Percentiles rank a stretch among this genome's conserved stretches.
phyloP scores from a whole-genome alignment of 2,113 vertebrate species.

The Recurvirostra avosetta region DNA sequence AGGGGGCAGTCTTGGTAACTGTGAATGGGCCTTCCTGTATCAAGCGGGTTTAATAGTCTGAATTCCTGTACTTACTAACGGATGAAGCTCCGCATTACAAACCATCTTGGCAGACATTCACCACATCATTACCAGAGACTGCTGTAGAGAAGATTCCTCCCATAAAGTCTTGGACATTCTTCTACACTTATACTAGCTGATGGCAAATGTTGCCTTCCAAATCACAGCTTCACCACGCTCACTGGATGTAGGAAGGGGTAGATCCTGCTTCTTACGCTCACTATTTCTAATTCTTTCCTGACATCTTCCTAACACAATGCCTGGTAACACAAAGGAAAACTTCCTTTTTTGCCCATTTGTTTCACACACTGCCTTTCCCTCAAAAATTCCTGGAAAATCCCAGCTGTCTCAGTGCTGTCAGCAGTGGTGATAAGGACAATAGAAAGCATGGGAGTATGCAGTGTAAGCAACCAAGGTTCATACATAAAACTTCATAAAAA shows the following conservation, averaged over 20 bases:
- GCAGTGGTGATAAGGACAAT: neutral
- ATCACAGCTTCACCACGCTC: neutral
- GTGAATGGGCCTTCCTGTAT: neutral
- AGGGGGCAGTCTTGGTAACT: neutral
- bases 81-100: neutral
- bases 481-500: neutral
- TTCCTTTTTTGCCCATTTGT: neutral
- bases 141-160: neutral
- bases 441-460: neutral
- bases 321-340: neutral
- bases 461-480: neutral
- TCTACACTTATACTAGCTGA: neutral
- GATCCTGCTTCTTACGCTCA: neutral
- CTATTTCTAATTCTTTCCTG: neutral
- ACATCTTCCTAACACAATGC: neutral
- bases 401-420: neutral
- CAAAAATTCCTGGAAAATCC: neutral
- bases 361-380: neutral
- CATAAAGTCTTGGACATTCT: neutral
- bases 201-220: neutral
- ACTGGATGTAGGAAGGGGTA: neutral
- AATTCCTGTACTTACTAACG: neutral
- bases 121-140: neutral
- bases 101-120: neutral
- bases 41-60: neutral